A percentile compares a stretch with the other conserved stretches of the same genome.
phyloP scores from a whole-genome alignment of 1,140 invertebrate species.

The Vollenhovia emeryi region DNA sequence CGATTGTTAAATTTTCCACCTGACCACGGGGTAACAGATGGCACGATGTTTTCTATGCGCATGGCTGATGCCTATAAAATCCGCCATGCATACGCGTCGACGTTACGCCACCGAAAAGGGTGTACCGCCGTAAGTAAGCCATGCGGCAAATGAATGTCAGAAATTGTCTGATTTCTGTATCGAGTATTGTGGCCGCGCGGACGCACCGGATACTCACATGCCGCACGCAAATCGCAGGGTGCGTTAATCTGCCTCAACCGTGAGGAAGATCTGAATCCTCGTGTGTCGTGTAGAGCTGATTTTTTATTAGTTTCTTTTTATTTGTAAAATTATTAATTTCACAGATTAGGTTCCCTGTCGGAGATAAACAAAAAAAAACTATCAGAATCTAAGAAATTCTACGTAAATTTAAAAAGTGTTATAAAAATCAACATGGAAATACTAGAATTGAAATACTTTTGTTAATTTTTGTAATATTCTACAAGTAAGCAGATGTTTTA shows the following conservation, averaged over 20 bases:
- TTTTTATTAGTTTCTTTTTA: background rate
- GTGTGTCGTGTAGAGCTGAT: background rate
- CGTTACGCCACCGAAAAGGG: conserved; percentile 25
- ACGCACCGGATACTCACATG: background rate
- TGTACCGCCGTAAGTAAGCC: conserved; percentile 17
- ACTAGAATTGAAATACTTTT: too few species aligned
- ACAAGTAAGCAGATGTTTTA: too few species aligned
- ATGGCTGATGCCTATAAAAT: conserved; percentile 61
- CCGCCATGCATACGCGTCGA: conserved; percentile 64
- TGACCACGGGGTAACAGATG: conserved; percentile 69
- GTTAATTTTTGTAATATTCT: too few species aligned
- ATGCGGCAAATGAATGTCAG: conserved; percentile 40
- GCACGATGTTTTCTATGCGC: conserved; percentile 60
- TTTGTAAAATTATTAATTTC: background rate
- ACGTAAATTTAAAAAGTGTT: too few species aligned
- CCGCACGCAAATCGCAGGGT: background rate
- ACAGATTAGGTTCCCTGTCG: too few species aligned
- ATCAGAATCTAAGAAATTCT: too few species aligned
- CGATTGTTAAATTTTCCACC: conserved; percentile 71
- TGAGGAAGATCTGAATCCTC: background rate
- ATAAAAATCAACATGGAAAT: too few species aligned
- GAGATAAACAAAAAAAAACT: too few species aligned
- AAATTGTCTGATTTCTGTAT: conserved; percentile 12
- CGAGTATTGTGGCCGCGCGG: background rate
- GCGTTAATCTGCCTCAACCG: background rate